Conservation (phyloP, 1,140 invertebrate species). For the Bilobella aurantiaca region DNA sequence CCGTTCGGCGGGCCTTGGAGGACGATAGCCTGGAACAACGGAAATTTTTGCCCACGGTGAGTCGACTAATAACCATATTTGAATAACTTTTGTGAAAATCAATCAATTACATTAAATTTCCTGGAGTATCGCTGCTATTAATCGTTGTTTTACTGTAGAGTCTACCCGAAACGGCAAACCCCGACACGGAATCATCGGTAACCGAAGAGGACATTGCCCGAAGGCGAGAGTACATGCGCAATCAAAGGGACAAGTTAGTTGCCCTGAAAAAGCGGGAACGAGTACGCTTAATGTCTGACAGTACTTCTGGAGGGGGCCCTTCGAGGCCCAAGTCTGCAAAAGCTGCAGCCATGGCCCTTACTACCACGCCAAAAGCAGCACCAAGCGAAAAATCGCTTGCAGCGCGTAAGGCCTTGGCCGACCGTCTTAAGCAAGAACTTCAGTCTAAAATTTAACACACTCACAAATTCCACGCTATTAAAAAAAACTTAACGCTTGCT, state of each 20-base stretch:
- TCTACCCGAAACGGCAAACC: background rate
- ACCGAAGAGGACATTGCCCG: conserved; percentile 58
- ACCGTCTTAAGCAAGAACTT: conserved; percentile 58
- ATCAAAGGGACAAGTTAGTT: conserved; percentile 78
- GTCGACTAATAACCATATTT: too few relatives aligned
- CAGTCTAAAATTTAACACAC: background rate
- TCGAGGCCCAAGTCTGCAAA: conserved; percentile 56
- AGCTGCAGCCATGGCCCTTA: conserved; percentile 52
- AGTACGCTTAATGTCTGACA: conserved; percentile 57
- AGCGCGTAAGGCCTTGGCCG: conserved; percentile 67
- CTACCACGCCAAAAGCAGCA: conserved; percentile 28
- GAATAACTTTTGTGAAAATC: too few relatives aligned
- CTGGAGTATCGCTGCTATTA: background rate
- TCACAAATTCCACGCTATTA: background rate
- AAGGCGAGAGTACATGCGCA: conserved; percentile 69
- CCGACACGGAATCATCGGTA: background rate
- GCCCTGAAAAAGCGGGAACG: conserved; percentile 75
- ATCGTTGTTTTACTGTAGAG: background rate
- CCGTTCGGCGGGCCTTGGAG: too few relatives aligned
- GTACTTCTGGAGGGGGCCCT: conserved; percentile 39
- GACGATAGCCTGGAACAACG: too few relatives aligned
- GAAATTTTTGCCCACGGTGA: too few relatives aligned
- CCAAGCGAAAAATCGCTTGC: conserved; percentile 54
- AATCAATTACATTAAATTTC: too few relatives aligned
- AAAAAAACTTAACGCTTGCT: too few relatives aligned